Base-by-base conservation (phyloP, 2,888 invertebrate species). In the Aleiodes alternator region DNA sequence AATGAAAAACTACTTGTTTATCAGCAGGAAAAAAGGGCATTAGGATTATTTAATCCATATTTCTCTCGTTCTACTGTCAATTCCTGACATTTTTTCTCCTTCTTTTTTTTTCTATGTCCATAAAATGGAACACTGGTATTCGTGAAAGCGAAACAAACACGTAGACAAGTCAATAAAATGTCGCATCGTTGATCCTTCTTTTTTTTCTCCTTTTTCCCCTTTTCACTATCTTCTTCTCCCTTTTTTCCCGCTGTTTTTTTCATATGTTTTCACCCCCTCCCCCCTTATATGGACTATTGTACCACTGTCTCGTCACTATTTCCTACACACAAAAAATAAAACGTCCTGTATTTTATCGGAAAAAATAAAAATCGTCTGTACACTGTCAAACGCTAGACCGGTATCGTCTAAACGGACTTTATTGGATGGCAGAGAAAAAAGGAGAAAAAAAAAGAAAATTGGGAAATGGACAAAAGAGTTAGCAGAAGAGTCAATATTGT, bases 291-390 rank as follows among this genome's bases (percentile, higher is more conserved):
- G 43, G 23, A 43, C 48, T 48, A 64, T 64, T 64, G 64, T 64
- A 48, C 43, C 23, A 59, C 23, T 48, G 48, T 64, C 43, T 64
- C 64, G 64, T 64, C 64, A 64, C 64, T 64, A 64, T 64, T 64
- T 64, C 48, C 64, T 64, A 64, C 11, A 16, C 51, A 43, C 43
- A 38, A 43, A 23, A 6, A 23, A 64, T 64, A 64, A 23, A 23
- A 64, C 48, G 48, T 48, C 48, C 48, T 53, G 64, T 59, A 59
- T 38, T 59, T 59, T 59, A 59, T 59, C 59, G 59, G 59, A 31
- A 59, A 59, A 59, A 31, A 59, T 31, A 59, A 59, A 59, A 59
- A 31, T 59, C 59, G 34, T 59, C 59, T 59, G 59, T 59, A 59
- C 9, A 59, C 59, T 59, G 59, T 59, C 59, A 59, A 59, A 59